These are phyloP conservation scores for Chloebia gouldiae DNA, from an alignment of 2,113 vertebrate genomes.

Conservation along the genomic window DNA sequence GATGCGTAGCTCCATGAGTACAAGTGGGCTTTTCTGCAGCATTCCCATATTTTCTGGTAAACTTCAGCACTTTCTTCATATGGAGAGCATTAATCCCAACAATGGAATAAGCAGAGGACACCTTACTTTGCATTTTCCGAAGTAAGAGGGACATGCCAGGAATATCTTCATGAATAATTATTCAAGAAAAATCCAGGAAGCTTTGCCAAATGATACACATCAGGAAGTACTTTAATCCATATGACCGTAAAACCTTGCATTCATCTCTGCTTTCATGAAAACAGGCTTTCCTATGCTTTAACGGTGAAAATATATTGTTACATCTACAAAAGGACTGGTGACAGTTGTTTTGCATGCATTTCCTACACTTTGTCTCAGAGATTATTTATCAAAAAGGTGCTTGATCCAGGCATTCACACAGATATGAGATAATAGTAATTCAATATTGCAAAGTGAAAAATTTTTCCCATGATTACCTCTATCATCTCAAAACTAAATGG, in stretches of 20 bases:
- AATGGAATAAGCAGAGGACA: conserved; percentile 17
- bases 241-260: not conserved
- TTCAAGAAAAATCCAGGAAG: not conserved
- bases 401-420: conserved; percentile 10
- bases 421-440: conserved; percentile 29
- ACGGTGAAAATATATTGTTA: conserved; percentile 23
- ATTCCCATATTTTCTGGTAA: not conserved
- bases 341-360: conserved; percentile 9
- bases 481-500: conserved; percentile 36
- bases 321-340: conserved; percentile 30
- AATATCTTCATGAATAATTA: conserved; percentile 33
- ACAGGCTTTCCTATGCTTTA: conserved; percentile 25
- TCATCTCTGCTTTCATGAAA: conserved; percentile 21
- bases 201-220: conserved; percentile 32
- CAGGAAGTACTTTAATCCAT: conserved; percentile 43
- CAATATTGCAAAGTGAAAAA: conserved; percentile 22
- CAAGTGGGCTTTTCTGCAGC: not conserved
- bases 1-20: not conserved
- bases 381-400: conserved; percentile 32
- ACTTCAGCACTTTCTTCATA: not conserved
- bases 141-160: not conserved
- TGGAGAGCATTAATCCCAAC: conserved; percentile 9
- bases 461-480: conserved; percentile 20
- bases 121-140: conserved; percentile 33
- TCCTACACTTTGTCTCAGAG: conserved; percentile 40